Percentiles rank a stretch among this genome's conserved stretches.
Conservation (phyloP, 1,140 invertebrate genomes). For the Panonychus citri region DNA sequence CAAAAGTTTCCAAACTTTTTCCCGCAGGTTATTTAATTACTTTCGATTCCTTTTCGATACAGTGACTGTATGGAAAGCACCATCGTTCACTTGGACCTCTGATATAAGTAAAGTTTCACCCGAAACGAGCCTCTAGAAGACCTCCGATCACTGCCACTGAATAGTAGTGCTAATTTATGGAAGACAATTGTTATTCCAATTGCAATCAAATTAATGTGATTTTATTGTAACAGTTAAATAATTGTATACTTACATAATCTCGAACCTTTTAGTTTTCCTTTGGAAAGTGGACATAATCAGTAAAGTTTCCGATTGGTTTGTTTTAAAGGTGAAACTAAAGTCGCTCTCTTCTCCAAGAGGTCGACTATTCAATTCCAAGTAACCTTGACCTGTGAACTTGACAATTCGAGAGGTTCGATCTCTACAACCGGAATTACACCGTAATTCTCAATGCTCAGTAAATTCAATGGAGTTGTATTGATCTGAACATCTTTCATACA, state of each 20-base stretch:
- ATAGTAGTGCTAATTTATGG: constrained; percentile 33
- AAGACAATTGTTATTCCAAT: too few species aligned
- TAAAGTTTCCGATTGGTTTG: constrained; percentile 39
- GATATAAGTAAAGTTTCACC: constrained; percentile 28
- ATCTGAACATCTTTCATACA: constrained; percentile 55
- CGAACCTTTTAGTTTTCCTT: constrained; percentile 11
- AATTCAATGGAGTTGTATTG: constrained; percentile 39
- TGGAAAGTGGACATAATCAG: constrained; percentile 40
- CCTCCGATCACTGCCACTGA: constrained; percentile 39
- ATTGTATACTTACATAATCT: constrained; percentile 9
- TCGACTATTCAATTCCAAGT: constrained; percentile 41
- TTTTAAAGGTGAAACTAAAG: constrained; percentile 53
- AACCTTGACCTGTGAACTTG: constrained; percentile 53
- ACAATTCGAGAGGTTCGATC: constrained; percentile 35
- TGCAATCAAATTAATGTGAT: not conserved
- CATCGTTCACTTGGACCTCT: constrained; percentile 14
- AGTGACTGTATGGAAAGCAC: constrained; percentile 15
- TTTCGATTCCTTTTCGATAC: constrained; percentile 12
- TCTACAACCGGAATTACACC: constrained; percentile 50
- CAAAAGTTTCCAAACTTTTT: too few species aligned
- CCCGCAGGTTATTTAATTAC: too few species aligned
- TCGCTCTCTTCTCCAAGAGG: constrained; percentile 34
- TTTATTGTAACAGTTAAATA: not conserved
- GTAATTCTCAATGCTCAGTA: constrained; percentile 37
- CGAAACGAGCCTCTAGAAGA: constrained; percentile 36